Conservation (phyloP, 2,888 invertebrate genomes). For the Metellina segmentata region DNA sequence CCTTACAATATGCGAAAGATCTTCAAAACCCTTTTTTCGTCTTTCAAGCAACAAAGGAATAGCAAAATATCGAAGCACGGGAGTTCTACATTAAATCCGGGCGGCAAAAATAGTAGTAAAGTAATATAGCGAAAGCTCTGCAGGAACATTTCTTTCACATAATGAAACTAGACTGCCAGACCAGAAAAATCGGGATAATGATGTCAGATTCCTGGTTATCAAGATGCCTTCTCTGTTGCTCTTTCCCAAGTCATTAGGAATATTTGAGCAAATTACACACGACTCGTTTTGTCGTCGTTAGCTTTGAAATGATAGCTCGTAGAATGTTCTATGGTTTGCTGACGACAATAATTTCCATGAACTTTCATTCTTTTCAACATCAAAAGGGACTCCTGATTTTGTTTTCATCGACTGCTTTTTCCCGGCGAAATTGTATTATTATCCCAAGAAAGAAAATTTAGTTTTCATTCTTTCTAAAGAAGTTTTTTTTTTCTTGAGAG, state of each 20-base stretch:
- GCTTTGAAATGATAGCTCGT: slow-evolving; percentile 19
- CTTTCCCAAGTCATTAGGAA: slow-evolving; percentile 47
- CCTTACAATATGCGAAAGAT: not conserved
- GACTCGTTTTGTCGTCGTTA: slow-evolving; percentile 47
- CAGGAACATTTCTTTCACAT: slow-evolving; percentile 33
- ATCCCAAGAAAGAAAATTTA: too few species aligned
- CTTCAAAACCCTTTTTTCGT: not conserved
- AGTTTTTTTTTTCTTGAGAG: too few species aligned
- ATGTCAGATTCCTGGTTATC: slow-evolving; percentile 33
- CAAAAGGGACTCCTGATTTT: too few species aligned
- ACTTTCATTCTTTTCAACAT: not conserved
- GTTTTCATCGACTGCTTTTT: too few species aligned
- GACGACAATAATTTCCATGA: not conserved
- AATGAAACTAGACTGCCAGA: slow-evolving; percentile 53
- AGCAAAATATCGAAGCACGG: not conserved
- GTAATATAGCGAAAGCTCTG: not conserved
- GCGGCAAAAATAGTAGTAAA: slow-evolving; percentile 17
- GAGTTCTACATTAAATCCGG: not conserved
- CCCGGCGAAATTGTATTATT: too few species aligned
- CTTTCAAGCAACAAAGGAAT: not conserved
- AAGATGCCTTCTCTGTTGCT: slow-evolving; percentile 20
- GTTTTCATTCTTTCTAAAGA: too few species aligned
- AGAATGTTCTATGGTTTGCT: not conserved
- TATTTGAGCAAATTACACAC: slow-evolving; percentile 50
- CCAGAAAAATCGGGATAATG: slow-evolving; percentile 49